Base-by-base conservation (phyloP, 2,113 vertebrate species). In the Xiphias gladius region DNA sequence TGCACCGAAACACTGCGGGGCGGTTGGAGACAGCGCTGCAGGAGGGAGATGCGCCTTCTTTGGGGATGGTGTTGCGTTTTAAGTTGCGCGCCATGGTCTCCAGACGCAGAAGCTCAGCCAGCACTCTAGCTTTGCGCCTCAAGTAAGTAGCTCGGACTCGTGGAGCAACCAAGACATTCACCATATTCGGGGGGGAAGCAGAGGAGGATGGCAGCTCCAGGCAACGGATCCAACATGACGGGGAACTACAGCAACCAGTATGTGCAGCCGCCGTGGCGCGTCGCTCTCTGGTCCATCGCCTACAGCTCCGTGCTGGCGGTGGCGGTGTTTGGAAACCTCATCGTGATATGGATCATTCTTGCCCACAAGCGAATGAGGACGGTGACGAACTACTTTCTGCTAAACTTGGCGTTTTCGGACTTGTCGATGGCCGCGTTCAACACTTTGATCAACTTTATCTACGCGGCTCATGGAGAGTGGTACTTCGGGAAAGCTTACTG, bases 341-440 rank as follows among this genome's bases (percentile, higher is more conserved):
- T 98, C 19, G 98, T 99, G 35, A 98, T 99, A 62, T 99, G 98
- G 98, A 99, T 99, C 94, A 98, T 99, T 77, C 91, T 99, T 72
- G 98, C 98, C 19, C 98, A 99, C 94, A 98, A 97, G 80, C 96
- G 97, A 39, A 99, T 99, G 98, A 95, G 98, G 85, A 99, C 98
- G 0, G 97, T 99, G 84, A 99, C 98, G 64, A 99, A 99, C 90
- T 99, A 97, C 89, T 99, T 99, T 88, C 90, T 99, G 72, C 94
- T 99, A 6, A 99, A 98, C 89, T 84, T 99, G 93, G 98, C 98
- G 17, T 98, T 99, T 92, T 98, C 97, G 0, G 98, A 99, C 77
- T 98, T 97, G 39, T 97, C 98, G 6, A 97, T 97, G 97, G 98
- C 98, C 32, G 98, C 97, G 24, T 98, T 99, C 88, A 99, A 99